These are phyloP conservation scores for Paradoxurus hermaphroditus DNA, from an alignment of 2,113 vertebrate genomes.

Conservation along the genomic window DNA sequence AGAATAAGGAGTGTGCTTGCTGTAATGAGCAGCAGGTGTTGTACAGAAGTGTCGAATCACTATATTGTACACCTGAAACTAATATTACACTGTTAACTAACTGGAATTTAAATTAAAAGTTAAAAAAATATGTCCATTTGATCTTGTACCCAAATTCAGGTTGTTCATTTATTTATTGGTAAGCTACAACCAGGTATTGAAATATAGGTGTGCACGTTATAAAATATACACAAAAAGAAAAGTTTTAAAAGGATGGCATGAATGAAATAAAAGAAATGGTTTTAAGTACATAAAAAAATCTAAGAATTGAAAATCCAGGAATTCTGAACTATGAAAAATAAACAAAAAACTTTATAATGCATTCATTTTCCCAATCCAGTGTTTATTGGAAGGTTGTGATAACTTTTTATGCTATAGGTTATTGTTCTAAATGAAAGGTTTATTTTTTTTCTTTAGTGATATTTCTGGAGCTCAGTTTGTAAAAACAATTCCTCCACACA, in stretches of 20 bases:
- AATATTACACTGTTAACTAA: neutral
- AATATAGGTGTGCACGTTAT: neutral
- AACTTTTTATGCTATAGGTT: neutral
- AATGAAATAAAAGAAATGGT: neutral
- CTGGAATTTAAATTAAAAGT: neutral
- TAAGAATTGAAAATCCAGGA: neutral
- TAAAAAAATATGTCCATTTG: neutral
- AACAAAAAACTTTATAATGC: neutral
- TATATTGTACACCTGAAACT: neutral
- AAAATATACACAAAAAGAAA: neutral
- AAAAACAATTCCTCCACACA: neutral
- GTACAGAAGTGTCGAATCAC: neutral
- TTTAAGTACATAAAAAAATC: neutral
- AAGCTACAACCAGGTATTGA: neutral
- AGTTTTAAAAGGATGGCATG: neutral
- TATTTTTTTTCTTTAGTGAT: neutral
- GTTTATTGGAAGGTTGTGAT: neutral
- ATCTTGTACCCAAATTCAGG: fast-evolving
- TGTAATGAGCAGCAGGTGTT: neutral
- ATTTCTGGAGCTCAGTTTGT: neutral
- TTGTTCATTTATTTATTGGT: neutral
- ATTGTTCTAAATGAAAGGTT: neutral
- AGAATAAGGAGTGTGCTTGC: neutral
- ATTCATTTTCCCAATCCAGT: neutral
- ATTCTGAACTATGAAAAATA: neutral